These are phyloP conservation scores for Rhynchomys soricoides DNA, from an alignment of 2,113 vertebrate genomes.

Conservation along the genomic window DNA sequence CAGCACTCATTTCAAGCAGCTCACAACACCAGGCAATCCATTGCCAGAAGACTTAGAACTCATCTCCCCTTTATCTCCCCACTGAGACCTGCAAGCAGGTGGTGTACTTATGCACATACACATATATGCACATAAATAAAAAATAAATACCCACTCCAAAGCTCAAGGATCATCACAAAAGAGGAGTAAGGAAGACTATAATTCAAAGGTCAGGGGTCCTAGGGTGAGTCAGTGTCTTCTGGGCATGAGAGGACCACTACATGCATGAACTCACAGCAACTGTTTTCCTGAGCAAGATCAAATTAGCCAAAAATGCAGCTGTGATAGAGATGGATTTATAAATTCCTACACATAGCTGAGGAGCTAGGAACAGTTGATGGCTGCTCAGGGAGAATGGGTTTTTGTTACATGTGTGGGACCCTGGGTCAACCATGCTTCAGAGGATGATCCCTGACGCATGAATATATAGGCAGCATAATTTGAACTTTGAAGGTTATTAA, in stretches of 20 bases:
- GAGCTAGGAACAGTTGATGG: not conserved
- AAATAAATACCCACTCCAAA: not conserved
- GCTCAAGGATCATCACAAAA: not conserved
- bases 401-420: not conserved
- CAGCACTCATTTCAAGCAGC: not conserved
- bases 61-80: not conserved
- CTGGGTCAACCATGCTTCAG: not conserved
- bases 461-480: not conserved
- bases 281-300: not conserved
- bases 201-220: not conserved
- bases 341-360: not conserved
- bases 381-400: not conserved
- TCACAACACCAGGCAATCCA: not conserved
- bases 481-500: not conserved
- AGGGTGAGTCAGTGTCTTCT: not conserved
- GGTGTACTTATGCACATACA: not conserved
- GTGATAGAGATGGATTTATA: not conserved
- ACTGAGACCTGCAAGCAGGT: not conserved
- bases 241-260: not conserved
- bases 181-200: not conserved
- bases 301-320: not conserved
- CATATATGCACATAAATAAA: not conserved
- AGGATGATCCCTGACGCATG: not conserved
- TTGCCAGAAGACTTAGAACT: not conserved
- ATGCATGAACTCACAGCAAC: not conserved